A percentile compares a stretch with the other conserved stretches of the same genome.
Evolutionary conservation across 1,140 invertebrate species (phyloP).

Genomic region (Heliothis virescens): DNA sequence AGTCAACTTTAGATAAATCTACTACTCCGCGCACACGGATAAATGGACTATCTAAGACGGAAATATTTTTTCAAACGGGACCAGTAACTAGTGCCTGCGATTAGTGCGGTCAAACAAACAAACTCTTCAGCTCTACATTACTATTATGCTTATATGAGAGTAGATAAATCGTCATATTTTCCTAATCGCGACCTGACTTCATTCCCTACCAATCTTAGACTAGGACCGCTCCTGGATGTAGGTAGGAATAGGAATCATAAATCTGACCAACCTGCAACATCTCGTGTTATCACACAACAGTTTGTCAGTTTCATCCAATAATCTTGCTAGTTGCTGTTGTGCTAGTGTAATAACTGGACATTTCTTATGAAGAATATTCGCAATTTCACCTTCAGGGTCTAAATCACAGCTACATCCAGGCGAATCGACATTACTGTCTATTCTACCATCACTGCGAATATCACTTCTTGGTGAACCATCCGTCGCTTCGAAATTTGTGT

Average conservation of each 20-base stretch:
- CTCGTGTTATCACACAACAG: slow-evolving; percentile 68
- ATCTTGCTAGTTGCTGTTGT: slow-evolving; percentile 72
- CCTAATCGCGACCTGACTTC: too few species aligned
- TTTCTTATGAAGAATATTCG: slow-evolving; percentile 79
- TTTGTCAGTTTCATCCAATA: slow-evolving; percentile 77
- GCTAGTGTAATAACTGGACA: slow-evolving; percentile 79
- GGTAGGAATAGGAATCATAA: neutral
- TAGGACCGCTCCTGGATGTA: neutral
- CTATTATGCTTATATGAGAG: too few species aligned
- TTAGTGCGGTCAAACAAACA: too few species aligned
- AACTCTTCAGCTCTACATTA: too few species aligned
- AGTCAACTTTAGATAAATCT: too few species aligned
- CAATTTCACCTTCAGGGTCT: slow-evolving; percentile 72
- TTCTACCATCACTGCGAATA: slow-evolving; percentile 54
- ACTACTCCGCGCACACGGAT: too few species aligned
- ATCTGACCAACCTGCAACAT: slow-evolving; percentile 66
- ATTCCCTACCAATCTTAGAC: too few species aligned
- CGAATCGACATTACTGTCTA: slow-evolving; percentile 51
- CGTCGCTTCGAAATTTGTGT: slow-evolving; percentile 52
- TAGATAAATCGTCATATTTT: too few species aligned
- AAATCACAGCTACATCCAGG: slow-evolving; percentile 71
- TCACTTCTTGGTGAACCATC: slow-evolving; percentile 65
- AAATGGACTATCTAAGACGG: too few species aligned
- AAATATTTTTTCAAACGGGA: too few species aligned
- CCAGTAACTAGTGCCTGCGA: too few species aligned